These are phyloP conservation scores for Apteryx mantelli DNA, from an alignment of 2,113 vertebrate genomes.

Conservation along the genomic window DNA sequence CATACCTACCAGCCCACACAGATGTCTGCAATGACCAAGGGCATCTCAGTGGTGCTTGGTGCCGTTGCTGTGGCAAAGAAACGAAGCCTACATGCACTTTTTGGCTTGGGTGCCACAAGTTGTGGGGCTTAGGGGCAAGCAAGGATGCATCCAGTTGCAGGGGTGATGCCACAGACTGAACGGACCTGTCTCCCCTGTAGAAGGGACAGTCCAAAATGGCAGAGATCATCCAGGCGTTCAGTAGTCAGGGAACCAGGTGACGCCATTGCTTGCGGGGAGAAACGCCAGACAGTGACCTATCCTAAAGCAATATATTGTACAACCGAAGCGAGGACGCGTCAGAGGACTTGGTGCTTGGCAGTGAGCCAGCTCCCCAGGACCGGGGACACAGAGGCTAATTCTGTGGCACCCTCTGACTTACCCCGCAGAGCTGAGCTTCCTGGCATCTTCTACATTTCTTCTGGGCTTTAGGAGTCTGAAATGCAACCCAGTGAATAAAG, in stretches of 20 bases:
- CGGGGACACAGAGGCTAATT: not conserved
- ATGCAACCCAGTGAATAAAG: not conserved
- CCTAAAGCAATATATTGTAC: not conserved
- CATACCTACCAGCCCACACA: not conserved
- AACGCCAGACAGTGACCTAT: not conserved
- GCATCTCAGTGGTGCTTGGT: not conserved
- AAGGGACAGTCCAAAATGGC: not conserved
- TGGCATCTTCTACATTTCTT: not conserved
- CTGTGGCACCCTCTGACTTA: not conserved
- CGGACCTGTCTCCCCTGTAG: not conserved
- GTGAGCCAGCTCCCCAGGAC: not conserved
- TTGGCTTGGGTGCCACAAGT: not conserved
- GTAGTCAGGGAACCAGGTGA: not conserved
- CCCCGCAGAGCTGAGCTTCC: not conserved
- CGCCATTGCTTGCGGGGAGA: fast-evolving
- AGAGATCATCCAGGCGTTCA: not conserved
- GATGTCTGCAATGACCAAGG: not conserved
- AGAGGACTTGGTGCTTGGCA: not conserved
- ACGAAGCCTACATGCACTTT: not conserved
- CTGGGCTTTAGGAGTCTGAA: not conserved
- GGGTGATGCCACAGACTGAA: not conserved
- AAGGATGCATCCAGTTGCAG: not conserved
- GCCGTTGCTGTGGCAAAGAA: not conserved
- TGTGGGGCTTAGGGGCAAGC: not conserved
- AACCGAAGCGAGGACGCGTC: not conserved